A percentile compares a stretch with the other conserved stretches of the same genome.
Conservation (phyloP, 2,797 vertebrate species). For the Acrossocheilus fasciatus region DNA sequence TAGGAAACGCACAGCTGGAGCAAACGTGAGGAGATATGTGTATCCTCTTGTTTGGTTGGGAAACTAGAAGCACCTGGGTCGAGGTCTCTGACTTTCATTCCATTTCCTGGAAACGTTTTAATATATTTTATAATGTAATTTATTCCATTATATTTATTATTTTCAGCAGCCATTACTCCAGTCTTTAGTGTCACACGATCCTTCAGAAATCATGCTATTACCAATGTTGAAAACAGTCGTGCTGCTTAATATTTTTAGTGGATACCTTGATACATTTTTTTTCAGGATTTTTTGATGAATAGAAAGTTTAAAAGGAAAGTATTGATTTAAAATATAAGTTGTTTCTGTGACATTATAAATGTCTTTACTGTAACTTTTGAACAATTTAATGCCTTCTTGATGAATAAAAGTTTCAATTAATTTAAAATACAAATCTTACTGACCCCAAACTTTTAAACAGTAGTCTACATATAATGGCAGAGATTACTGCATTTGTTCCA, state of each 20-base stretch:
- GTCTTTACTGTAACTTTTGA: not conserved
- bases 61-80: constrained; percentile 45
- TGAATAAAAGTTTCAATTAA: not conserved
- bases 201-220: not conserved
- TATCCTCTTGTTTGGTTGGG: constrained; percentile 26
- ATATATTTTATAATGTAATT: too few species aligned
- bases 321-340: not conserved
- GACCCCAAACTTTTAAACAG: not conserved
- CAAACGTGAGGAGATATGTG: not conserved
- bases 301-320: not conserved
- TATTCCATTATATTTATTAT: too few species aligned
- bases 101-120: not conserved
- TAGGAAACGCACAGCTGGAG: constrained; percentile 34
- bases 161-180: not conserved
- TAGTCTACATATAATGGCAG: not conserved
- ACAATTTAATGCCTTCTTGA: too few species aligned
- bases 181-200: not conserved
- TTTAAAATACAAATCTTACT: not conserved
- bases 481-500: not conserved
- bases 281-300: not conserved
- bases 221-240: not conserved
- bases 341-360: not conserved
- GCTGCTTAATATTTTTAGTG: not conserved
- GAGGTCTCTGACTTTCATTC: not conserved
- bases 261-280: not conserved